These are phyloP conservation scores for Sebastes fasciatus DNA, from an alignment of 2,113 vertebrate genomes.

Conservation along the genomic window DNA sequence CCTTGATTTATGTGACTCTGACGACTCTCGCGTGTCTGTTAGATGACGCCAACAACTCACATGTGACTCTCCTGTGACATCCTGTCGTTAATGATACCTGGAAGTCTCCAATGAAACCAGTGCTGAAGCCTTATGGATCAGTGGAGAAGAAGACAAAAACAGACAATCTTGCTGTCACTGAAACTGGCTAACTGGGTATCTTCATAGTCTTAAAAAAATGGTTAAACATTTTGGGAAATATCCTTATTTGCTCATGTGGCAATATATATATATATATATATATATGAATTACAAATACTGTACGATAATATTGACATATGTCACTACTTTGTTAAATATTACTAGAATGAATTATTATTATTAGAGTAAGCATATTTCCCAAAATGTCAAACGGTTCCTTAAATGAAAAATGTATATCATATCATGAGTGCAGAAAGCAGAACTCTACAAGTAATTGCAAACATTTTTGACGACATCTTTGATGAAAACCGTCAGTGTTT, in stretches of 20 bases:
- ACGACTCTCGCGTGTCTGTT: neutral
- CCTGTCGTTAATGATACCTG: neutral
- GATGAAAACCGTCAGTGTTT: neutral
- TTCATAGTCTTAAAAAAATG: too few relatives aligned
- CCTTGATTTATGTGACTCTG: conserved; percentile 4
- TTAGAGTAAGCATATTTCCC: neutral
- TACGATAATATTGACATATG: neutral
- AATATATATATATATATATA: too few relatives aligned
- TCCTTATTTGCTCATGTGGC: too few relatives aligned
- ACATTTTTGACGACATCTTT: neutral
- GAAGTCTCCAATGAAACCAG: neutral
- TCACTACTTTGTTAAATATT: neutral
- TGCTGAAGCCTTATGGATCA: neutral
- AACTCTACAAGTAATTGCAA: neutral
- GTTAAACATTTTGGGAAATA: too few relatives aligned
- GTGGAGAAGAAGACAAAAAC: neutral
- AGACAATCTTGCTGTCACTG: too few relatives aligned
- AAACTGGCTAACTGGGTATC: too few relatives aligned
- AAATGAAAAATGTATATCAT: neutral
- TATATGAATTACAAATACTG: neutral
- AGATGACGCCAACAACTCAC: neutral
- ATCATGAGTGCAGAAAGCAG: neutral
- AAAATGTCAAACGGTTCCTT: neutral
- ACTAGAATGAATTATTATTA: neutral
- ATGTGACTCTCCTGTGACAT: neutral